phyloP scores from a whole-genome alignment of 2,113 vertebrate species.

The Ondatra zibethicus region DNA sequence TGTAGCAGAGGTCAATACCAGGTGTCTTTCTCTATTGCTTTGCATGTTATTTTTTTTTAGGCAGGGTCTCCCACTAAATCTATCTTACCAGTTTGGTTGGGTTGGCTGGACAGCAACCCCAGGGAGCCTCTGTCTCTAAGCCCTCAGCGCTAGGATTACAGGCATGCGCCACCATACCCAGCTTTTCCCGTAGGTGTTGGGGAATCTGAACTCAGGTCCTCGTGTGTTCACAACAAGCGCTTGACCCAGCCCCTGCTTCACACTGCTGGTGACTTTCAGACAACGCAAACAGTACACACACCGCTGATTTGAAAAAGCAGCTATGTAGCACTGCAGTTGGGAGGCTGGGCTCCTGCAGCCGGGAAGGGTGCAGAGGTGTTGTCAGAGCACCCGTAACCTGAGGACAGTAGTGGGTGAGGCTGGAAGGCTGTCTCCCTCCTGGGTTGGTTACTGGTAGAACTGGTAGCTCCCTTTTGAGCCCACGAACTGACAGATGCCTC shows the following conservation, averaged over 20 bases:
- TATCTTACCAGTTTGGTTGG: background rate
- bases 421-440: background rate
- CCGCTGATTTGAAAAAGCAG: background rate
- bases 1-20: background rate
- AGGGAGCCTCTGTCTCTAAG: background rate
- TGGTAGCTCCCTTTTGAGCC: background rate
- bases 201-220: background rate
- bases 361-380: background rate
- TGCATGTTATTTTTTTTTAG: background rate
- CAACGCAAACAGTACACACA: background rate
- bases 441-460: background rate
- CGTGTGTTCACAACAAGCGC: too few relatives aligned
- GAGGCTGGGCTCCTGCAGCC: background rate
- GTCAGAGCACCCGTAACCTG: background rate
- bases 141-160: background rate
- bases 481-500: background rate
- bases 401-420: too few relatives aligned
- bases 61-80: background rate
- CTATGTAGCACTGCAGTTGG: background rate
- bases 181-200: background rate
- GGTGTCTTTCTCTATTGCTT: background rate
- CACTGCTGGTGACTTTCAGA: background rate
- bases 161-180: background rate
- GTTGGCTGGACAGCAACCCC: too few relatives aligned
- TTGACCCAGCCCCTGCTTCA: background rate